A percentile compares a stretch with the other conserved stretches of the same genome.
Conservation (phyloP, 2,888 invertebrate genomes). For the Micoletzkya japonica region DNA sequence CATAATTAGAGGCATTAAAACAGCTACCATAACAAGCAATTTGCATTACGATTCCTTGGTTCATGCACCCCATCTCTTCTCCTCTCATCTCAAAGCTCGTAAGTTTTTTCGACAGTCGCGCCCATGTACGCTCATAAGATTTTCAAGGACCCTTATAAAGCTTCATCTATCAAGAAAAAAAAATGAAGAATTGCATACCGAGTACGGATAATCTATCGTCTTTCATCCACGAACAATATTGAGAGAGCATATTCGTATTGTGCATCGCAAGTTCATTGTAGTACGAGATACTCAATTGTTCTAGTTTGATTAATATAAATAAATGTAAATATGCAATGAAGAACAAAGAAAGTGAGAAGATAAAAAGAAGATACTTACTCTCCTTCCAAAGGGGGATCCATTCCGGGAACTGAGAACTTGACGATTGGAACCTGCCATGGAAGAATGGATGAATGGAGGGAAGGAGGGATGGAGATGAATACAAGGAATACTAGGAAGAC, state of each 20-base stretch:
- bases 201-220: constrained; percentile 67
- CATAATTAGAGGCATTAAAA: too few species aligned
- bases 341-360: neutral
- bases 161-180: too few species aligned
- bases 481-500: too few species aligned
- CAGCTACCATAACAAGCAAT: too few species aligned
- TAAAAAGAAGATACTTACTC: constrained; percentile 63
- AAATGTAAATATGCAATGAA: neutral
- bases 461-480: too few species aligned
- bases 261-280: constrained; percentile 71
- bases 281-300: constrained; percentile 67
- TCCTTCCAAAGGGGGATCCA: constrained; percentile 66
- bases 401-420: constrained; percentile 66
- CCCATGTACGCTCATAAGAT: too few species aligned
- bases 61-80: too few species aligned
- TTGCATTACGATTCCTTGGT: too few species aligned
- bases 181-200: constrained; percentile 35
- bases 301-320: neutral
- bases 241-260: constrained; percentile 69
- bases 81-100: too few species aligned
- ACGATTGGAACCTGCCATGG: constrained; percentile 72
- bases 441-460: neutral
- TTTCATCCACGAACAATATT: constrained; percentile 67
- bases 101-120: too few species aligned
- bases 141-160: too few species aligned